These are phyloP conservation scores for Drosophila bipectinata DNA, from an alignment of 1,140 invertebrate genomes.

Conservation along the genomic window DNA sequence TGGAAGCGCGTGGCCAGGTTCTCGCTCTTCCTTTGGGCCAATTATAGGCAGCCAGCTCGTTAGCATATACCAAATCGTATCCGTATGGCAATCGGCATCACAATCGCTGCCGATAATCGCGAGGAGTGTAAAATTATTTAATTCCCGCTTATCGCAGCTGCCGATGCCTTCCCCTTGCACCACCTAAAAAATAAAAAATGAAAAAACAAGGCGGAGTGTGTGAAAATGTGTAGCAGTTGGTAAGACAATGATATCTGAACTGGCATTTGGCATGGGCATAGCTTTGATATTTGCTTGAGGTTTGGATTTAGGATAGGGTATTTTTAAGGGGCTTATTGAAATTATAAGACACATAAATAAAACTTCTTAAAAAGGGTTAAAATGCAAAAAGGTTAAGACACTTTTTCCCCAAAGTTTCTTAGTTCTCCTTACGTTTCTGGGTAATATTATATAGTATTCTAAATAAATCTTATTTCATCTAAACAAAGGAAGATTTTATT, in stretches of 20 bases:
- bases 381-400: too few relatives aligned
- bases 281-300: slow-evolving; percentile 36
- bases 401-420: too few relatives aligned
- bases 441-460: too few relatives aligned
- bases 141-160: slow-evolving; percentile 77
- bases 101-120: slow-evolving; percentile 79
- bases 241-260: slow-evolving; percentile 73
- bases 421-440: too few relatives aligned
- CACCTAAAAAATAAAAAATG: slow-evolving; percentile 1
- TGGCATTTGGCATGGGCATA: slow-evolving; percentile 50
- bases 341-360: neutral
- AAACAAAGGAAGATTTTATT: too few relatives aligned
- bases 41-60: slow-evolving; percentile 77
- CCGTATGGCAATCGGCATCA: slow-evolving; percentile 70
- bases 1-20: slow-evolving; percentile 60
- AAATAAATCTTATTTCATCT: too few relatives aligned
- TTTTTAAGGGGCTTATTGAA: neutral
- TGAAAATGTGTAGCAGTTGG: slow-evolving; percentile 70
- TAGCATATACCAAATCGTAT: slow-evolving; percentile 79
- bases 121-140: slow-evolving; percentile 81
- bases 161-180: slow-evolving; percentile 21
- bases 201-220: slow-evolving; percentile 50
- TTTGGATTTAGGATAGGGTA: slow-evolving; percentile 30
- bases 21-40: slow-evolving; percentile 48
- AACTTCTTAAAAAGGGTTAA: too few relatives aligned